phyloP scores from a whole-genome alignment of 30 jellyfish, hydroid and myxozoan species.

The Morbakka virulenta region DNA sequence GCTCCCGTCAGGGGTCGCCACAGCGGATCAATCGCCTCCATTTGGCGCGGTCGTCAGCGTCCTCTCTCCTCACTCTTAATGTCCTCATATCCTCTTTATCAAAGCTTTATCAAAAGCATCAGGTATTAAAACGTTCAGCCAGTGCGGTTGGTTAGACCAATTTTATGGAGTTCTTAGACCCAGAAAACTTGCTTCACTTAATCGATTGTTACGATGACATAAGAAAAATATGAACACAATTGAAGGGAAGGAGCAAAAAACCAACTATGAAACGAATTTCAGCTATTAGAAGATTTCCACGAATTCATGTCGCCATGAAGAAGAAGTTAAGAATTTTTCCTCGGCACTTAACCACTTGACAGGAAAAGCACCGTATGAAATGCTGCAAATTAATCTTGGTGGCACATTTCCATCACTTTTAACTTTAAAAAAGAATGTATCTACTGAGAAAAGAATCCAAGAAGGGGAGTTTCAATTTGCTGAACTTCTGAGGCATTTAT shows the following conservation, averaged over 20 bases:
- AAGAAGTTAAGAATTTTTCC: background rate
- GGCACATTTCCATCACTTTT: background rate
- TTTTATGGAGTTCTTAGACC: background rate
- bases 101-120: background rate
- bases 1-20: too few relatives aligned
- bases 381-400: conserved; percentile 1
- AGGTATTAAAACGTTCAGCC: background rate
- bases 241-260: background rate
- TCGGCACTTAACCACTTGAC: background rate
- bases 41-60: too few relatives aligned
- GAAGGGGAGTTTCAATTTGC: background rate
- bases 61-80: too few relatives aligned
- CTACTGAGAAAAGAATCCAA: background rate
- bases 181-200: background rate
- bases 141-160: conserved; percentile 1
- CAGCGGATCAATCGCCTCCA: too few relatives aligned
- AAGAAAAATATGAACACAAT: background rate
- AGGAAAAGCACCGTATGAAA: conserved; percentile 7
- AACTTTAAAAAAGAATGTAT: background rate
- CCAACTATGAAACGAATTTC: background rate
- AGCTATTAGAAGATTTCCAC: background rate
- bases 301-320: background rate
- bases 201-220: background rate
- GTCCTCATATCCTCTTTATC: too few relatives aligned
- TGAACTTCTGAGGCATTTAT: background rate